Base-by-base conservation (phyloP, 2,888 invertebrate genomes). In the Drosophila robusta region DNA sequence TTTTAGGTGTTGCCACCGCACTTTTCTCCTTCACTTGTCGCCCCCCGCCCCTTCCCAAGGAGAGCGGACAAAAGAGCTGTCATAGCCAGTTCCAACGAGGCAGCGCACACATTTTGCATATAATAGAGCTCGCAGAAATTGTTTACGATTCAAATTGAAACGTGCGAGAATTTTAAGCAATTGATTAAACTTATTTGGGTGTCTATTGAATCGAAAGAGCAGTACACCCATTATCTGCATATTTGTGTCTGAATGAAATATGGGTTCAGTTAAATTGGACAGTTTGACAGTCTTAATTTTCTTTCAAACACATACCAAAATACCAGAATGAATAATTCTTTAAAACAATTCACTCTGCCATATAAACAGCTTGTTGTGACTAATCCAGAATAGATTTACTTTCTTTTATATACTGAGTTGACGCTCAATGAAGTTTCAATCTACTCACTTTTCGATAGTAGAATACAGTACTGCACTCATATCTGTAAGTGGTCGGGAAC, bases 1-100 rank as follows among this genome's bases (percentile, higher is more conserved):
- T 87, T 89, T 80, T 78, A 87, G 90, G 87, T 89, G 86, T 72
- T 89, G 89, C 89, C 67, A 79, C 80, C 87, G 79, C 77, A 76
- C 75, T 81, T 81, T 46, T 44, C 47, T 8, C 42, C 32, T 50
- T 41, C 41, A 29, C 32, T 54, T 54, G 29, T 22, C 22, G 7
- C 24, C 22, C 29, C 36, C 9, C 2, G 3, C 29, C 29, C 3
- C 2, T 8, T 8, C 6, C 14, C 12, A 1, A 18, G 12, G 16
- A 4, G 18, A 29, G 5, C 18, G 29, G 8, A 52, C 18, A 29
- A 29, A 22, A 47, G 8, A 38, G 38, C 50, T 38, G 18, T 16
- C 24, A 18, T 41, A 18, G 52, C 18, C 22, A 8, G 29, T 29
- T 6, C 41, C 32, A 11, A 3, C 9, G 14, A 16, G 22, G 14